Conservation (phyloP, 2,888 invertebrate genomes). For the Bellardia pandia region DNA sequence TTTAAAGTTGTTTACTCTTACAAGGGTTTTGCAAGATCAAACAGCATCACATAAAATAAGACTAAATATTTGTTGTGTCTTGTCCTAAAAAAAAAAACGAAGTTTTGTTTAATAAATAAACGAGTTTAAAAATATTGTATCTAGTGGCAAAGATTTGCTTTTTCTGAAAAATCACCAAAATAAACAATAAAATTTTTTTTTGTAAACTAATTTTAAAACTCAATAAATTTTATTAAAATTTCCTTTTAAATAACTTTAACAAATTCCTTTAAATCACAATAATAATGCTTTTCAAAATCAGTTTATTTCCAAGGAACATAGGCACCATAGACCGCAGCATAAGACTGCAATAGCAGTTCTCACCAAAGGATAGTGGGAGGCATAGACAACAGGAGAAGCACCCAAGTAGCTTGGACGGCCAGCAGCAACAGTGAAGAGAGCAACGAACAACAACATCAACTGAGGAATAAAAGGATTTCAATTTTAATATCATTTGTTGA, state of each 20-base stretch:
- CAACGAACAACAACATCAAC: conserved; percentile 75
- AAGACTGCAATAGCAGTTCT: conserved; percentile 17
- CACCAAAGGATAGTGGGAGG: conserved; percentile 18
- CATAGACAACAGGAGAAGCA: conserved; percentile 34
- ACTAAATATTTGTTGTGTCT: too few species aligned
- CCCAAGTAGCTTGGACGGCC: conserved; percentile 81
- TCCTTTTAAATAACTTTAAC: background rate
- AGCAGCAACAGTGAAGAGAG: conserved; percentile 81
- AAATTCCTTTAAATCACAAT: background rate
- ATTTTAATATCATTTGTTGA: background rate
- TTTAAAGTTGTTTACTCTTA: too few species aligned
- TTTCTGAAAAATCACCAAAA: too few species aligned
- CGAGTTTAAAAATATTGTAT: too few species aligned
- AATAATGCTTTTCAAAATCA: background rate
- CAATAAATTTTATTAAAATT: background rate
- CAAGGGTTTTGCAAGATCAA: too few species aligned
- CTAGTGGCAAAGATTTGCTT: too few species aligned
- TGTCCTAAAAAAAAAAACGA: too few species aligned
- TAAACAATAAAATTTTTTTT: too few species aligned
- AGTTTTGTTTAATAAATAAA: too few species aligned
- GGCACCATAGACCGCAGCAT: conserved; percentile 74
- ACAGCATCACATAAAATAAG: too few species aligned
- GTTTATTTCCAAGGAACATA: background rate
- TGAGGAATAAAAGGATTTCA: background rate
- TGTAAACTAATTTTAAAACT: background rate